Conservation (phyloP, 92 coral and sea anemone species). For the Phymanthus crucifer region DNA sequence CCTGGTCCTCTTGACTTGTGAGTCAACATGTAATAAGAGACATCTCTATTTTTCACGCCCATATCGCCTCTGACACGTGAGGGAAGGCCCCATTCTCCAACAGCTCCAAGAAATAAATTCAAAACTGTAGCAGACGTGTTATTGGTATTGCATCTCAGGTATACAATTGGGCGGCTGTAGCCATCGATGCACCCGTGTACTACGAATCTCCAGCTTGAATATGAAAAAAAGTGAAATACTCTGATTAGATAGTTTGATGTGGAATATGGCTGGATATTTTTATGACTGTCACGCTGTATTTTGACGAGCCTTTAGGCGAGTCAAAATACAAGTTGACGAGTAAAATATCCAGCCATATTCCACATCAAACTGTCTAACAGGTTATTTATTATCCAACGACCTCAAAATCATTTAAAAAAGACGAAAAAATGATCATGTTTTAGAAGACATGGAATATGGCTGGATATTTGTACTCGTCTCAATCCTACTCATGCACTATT, state of each 20-base stretch:
- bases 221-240: not conserved
- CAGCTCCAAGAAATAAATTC: constrained; percentile 39
- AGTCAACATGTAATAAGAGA: constrained; percentile 46
- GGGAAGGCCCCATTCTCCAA: constrained; percentile 56
- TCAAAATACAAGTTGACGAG: too few relatives aligned
- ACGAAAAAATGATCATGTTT: too few relatives aligned
- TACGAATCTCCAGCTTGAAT: constrained; percentile 52
- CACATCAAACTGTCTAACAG: too few relatives aligned
- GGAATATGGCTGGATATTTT: too few relatives aligned
- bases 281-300: too few relatives aligned
- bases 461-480: too few relatives aligned
- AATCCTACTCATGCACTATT: too few relatives aligned
- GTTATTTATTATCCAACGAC: too few relatives aligned
- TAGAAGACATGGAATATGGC: too few relatives aligned
- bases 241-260: not conserved
- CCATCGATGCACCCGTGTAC: constrained; percentile 65
- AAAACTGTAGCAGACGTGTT: constrained; percentile 55
- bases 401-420: too few relatives aligned
- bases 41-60: constrained; percentile 69
- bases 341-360: too few relatives aligned
- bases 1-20: constrained; percentile 58
- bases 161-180: constrained; percentile 55
- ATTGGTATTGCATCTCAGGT: constrained; percentile 44
- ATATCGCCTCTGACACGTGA: constrained; percentile 65
- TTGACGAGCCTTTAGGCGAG: too few relatives aligned